Evolutionary conservation across 2,888 invertebrate genomes (phyloP), one percentile per base, ranked within the genome.

Genomic region (Callinectes sapidus): DNA sequence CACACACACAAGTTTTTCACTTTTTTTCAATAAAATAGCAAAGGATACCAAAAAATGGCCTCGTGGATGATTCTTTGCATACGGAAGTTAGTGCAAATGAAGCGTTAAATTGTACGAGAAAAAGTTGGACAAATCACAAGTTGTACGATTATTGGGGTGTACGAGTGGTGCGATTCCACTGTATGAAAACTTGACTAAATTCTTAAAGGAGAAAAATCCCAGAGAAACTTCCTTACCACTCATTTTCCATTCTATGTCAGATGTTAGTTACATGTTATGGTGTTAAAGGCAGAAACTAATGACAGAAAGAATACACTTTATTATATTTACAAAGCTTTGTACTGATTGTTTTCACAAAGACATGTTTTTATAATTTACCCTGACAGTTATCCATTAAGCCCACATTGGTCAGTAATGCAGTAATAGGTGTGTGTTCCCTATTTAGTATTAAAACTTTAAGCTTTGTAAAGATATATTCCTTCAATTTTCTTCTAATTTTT

Each of bases 281-380:
- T 71, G 23, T 71, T 71, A 28, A 23, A 71, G 71, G 71, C 71
- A 71, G 28, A 71, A 28, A 71, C 71, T 71, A 71, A 71, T 71
- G 71, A 71, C 35, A 35, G 91, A 92, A 92, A 92, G 89, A 92
- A 92, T 92, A 92, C 88, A 87, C 88, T 91, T 91, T 89, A 92
- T 86, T 92, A 35, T 89, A 81, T 89, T 92, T 92, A 92, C 92
- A 92, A 92, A 92, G 92, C 86, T 92, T 92, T 92, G 89, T 92
- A 92, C 92, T 89, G 54, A 89, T 92, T 61, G 61, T 92, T 54
- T 89, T 77, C 92, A 87, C 87, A 87, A 91, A 91, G 86, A 91
- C n/a, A 85, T 61, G 86, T 23, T 87, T 81, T 32, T 81, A 81
- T 81, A 81, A 81, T 81, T 81, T 81, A 35, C 81, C 81, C 81